Base-by-base conservation (phyloP, 2,888 invertebrate species). In the Deilephila elpenor region DNA sequence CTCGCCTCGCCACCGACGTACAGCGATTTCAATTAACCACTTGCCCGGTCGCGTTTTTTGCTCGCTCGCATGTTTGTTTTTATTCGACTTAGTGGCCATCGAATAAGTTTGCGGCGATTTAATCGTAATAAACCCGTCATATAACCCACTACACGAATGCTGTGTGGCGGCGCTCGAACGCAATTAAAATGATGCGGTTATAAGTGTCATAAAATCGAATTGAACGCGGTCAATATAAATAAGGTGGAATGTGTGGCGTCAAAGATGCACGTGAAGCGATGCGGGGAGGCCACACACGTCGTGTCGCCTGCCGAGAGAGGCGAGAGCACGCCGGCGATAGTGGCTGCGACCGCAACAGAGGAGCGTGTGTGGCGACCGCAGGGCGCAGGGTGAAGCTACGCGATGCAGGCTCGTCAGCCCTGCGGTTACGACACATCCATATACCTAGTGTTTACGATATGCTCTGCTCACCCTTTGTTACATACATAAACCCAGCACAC, bases 1-100 rank as follows among this genome's bases (percentile, higher is more conserved):
- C 44, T 11, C 44, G 11, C 44, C 44, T 44, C 29, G 29, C 67
- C 92, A 91, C 92, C 91, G 92, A 92, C 89, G 91, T 90, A 90
- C 91, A 91, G 84, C 89, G 88, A 89, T 92, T 91, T 92, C 91
- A 91, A 91, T 93, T 91, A 91, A 85, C 84, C 83, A 82, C 80
- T 83, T 81, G 80, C 80, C 81, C 82, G 81, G 84, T 78, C 81
- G 76, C 83, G 85, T 84, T 86, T 85, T 82, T 83, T 82, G 81
- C 79, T 80, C 75, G 78, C 78, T 79, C 73, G 74, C 77, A 75
- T 82, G 80, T 84, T 85, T 85, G 82, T 83, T 87, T 87, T 86
- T 83, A 82, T 83, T 83, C 78, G 81, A 78, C 79, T 85, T 82
- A 83, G 81, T 84, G 80, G 79, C 79, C 78, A 82, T 82, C 83